phyloP scores from a whole-genome alignment of 2,113 vertebrate species.

The Lepus americanus region DNA sequence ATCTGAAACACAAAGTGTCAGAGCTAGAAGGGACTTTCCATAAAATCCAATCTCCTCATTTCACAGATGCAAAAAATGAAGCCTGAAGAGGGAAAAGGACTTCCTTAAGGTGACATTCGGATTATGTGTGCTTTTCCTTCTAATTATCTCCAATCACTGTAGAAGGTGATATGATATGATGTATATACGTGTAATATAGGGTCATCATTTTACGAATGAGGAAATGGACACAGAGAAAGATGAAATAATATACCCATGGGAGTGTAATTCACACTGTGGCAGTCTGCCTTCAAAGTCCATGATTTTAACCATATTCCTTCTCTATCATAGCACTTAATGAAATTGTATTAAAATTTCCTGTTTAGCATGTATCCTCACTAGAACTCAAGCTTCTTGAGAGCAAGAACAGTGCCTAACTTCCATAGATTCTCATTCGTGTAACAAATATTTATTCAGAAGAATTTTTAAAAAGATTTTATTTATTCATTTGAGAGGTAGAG shows the following conservation, averaged over 20 bases:
- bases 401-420: background rate
- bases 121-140: constrained; percentile 38
- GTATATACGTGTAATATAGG: background rate
- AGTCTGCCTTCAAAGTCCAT: background rate
- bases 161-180: background rate
- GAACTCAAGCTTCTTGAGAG: constrained; percentile 11
- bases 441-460: background rate
- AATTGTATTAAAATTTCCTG: constrained; percentile 55
- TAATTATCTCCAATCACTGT: constrained; percentile 53
- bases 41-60: constrained; percentile 23
- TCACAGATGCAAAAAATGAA: constrained; percentile 55
- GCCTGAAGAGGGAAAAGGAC: background rate
- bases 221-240: background rate
- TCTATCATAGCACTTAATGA: background rate
- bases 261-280: constrained; percentile 39
- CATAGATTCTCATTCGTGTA: constrained; percentile 34
- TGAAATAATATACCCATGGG: constrained; percentile 27
- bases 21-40: background rate
- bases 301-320: constrained; percentile 34
- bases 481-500: background rate
- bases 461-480: background rate
- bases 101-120: constrained; percentile 8
- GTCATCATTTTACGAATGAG: constrained; percentile 43
- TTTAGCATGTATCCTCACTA: constrained; percentile 29
- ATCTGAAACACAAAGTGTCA: constrained; percentile 32